A percentile compares a stretch with the other conserved stretches of the same genome.
phyloP scores from a whole-genome alignment of 2,113 vertebrate species.

The Daphoenositta chrysoptera region DNA sequence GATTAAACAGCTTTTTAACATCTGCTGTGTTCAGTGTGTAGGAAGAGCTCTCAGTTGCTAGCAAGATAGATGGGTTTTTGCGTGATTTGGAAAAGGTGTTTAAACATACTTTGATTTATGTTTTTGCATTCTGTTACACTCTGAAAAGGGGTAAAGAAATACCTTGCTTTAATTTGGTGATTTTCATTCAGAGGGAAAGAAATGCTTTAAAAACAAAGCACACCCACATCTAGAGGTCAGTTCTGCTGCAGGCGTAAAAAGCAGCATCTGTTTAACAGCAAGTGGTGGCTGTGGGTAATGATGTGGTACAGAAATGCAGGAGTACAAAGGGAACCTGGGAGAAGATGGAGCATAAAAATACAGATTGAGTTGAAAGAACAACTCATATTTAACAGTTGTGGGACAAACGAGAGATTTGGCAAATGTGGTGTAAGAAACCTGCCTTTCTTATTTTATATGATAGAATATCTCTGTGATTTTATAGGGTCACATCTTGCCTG shows the following conservation, averaged over 20 bases:
- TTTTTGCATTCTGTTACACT: neutral
- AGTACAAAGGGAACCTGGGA: neutral
- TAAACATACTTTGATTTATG: neutral
- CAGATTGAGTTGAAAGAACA: neutral
- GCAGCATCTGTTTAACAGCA: slow-evolving; percentile 18
- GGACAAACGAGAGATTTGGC: neutral
- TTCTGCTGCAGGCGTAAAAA: neutral
- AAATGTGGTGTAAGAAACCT: neutral
- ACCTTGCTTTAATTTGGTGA: neutral
- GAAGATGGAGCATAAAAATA: neutral
- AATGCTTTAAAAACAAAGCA: neutral
- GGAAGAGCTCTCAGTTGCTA: slow-evolving; percentile 9
- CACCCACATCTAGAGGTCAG: neutral
- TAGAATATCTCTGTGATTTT: neutral
- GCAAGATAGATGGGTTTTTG: slow-evolving; percentile 14
- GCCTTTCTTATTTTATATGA: neutral
- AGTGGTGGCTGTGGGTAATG: neutral
- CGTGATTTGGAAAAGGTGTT: neutral
- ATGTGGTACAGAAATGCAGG: neutral
- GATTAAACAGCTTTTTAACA: slow-evolving; percentile 55
- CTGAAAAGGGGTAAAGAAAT: neutral
- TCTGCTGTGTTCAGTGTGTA: slow-evolving; percentile 12
- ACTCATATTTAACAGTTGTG: neutral
- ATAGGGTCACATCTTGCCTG: neutral
- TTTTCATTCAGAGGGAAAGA: neutral